phyloP scores from a whole-genome alignment of 2,888 invertebrate species.

The Leptinotarsa tumamoca region DNA sequence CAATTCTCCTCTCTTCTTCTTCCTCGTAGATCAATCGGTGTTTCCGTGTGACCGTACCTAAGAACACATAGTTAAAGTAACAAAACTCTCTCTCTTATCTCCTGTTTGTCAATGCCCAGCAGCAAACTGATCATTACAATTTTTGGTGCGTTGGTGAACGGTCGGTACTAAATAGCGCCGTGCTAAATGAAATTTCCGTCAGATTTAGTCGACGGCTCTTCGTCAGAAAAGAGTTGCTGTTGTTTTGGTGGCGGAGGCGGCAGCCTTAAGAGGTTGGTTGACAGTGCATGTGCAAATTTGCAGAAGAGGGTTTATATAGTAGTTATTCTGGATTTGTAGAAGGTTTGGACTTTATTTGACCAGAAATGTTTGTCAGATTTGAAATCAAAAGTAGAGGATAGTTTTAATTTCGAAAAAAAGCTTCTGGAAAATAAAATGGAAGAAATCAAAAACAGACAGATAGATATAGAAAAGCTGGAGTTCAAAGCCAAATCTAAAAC shows the following conservation, averaged over 20 bases:
- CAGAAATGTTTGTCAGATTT: too few relatives aligned
- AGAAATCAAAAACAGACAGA: too few relatives aligned
- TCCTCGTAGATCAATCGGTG: neutral
- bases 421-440: too few relatives aligned
- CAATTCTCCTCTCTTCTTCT: constrained; percentile 5
- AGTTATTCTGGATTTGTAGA: too few relatives aligned
- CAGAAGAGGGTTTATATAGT: neutral
- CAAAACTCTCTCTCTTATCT: constrained; percentile 8
- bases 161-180: neutral
- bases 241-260: neutral
- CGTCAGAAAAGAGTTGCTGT: neutral
- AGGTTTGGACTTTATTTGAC: too few relatives aligned
- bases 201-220: neutral
- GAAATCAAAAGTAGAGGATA: too few relatives aligned
- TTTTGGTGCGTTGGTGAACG: constrained; percentile 11
- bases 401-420: too few relatives aligned
- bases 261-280: neutral
- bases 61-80: constrained; percentile 7
- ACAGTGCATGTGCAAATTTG: neutral
- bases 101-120: constrained; percentile 14
- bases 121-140: constrained; percentile 11
- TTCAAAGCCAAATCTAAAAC: too few relatives aligned
- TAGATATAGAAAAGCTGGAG: too few relatives aligned
- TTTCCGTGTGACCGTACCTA: constrained; percentile 5
- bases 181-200: neutral